Base-by-base conservation (phyloP, 2,113 vertebrate species). In the Pavo muticus region DNA sequence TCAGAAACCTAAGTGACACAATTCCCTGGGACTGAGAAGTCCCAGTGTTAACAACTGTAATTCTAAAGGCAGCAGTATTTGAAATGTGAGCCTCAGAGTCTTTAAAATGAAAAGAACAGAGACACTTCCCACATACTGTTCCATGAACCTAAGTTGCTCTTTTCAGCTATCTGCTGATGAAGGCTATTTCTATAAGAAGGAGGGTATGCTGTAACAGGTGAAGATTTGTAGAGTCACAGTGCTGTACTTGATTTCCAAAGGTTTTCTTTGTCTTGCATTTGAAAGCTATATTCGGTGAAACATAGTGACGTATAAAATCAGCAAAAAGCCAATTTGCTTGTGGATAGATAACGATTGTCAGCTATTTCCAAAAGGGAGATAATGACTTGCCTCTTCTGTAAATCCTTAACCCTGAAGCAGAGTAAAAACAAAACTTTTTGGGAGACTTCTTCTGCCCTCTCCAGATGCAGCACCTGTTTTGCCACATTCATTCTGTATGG, bases 131-230 rank as follows among this genome's bases (percentile, higher is more conserved):
- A 73, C 25, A 1, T 77, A 32, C 40, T 67, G 9, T 63, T 78
- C 37, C 52, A 17, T 39, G 30, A 88, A 84, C 48, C 24, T 50
- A 72, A 32, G n/a, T 86, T 70, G 24, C 21, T 86, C 32, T 61
- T 80, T 90, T 90, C 45, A 68, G n/a, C 72, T 85, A 56, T 71
- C 11, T 67, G 32, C 82, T 91, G 75, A 90, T 52, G 63, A 84
- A 92, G 69, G 19, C 42, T 87, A 45, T 93, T 93, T 83, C 78
- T 86, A 4, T 57, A 68, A 74, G 29, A 72, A 54, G 37, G 50
- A 75, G 12, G 23, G 24, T 56, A 35, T 27, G 30, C 44, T 39
- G 32, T 48, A 80, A 74, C 29, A 67, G 48, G 47, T 60, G 52
- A 77, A 93, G 50, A 90, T 68, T 44, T 91, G 60, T 74, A 83